Percentiles rank a stretch among this genome's conserved stretches.
Conservation (phyloP, 2,797 vertebrate genomes). For the Spea hammondii region DNA sequence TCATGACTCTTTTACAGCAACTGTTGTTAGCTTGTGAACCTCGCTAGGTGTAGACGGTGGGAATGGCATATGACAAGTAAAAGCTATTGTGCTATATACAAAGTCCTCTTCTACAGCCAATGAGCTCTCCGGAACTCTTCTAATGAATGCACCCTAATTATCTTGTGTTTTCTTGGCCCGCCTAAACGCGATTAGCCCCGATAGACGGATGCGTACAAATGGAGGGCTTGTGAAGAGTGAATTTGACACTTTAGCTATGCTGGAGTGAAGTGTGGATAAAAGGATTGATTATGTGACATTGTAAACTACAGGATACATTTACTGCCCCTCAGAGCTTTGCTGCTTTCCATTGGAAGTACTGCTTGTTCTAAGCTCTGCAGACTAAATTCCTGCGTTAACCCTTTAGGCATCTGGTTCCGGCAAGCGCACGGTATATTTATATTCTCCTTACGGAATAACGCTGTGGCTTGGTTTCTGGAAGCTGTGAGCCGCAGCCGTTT, state of each 20-base stretch:
- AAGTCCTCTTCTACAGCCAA: no score
- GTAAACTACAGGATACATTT: conserved; percentile 42
- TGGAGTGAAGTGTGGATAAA: conserved; percentile 41
- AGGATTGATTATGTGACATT: conserved; percentile 52
- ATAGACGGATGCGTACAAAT: conserved; percentile 15
- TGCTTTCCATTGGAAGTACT: conserved; percentile 46
- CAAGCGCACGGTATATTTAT: not conserved
- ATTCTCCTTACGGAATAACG: no score
- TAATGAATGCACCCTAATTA: conserved; percentile 4
- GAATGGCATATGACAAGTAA: no score
- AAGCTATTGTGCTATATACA: no score
- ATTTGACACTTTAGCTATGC: conserved; percentile 28
- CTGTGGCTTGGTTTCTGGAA: no score
- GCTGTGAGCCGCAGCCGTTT: no score
- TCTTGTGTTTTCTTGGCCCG: conserved; percentile 13
- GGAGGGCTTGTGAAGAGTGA: conserved; percentile 30
- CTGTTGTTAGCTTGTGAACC: no score
- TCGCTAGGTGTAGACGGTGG: no score
- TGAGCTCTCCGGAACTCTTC: not conserved
- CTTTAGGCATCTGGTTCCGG: not conserved
- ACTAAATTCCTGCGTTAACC: conserved; percentile 22
- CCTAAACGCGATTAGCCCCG: not conserved
- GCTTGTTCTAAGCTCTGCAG: conserved; percentile 16
- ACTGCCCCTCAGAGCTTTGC: conserved; percentile 37
- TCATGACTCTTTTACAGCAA: no score